Evolutionary conservation across 2,797 vertebrate species (phyloP).

Genomic region (Cyclopterus lumpus): DNA sequence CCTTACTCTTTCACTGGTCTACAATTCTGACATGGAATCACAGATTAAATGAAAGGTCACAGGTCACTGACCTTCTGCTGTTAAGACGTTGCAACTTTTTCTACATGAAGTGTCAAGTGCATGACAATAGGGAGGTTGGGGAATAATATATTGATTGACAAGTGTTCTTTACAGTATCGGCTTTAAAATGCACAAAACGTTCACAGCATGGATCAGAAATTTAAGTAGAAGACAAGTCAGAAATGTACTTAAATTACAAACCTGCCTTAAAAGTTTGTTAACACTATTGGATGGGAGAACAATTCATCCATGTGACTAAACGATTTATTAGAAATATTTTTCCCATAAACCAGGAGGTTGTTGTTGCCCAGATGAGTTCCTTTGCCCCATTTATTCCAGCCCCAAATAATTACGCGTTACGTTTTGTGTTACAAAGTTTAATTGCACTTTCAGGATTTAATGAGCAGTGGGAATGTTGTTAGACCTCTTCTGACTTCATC

Average conservation of each 20-base stretch:
- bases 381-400: background rate
- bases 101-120: background rate
- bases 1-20: background rate
- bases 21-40: background rate
- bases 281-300: background rate
- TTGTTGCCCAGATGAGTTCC: too few relatives aligned
- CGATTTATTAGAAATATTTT: background rate
- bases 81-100: background rate
- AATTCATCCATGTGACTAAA: background rate
- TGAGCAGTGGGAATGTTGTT: background rate
- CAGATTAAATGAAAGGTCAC: conserved; percentile 2
- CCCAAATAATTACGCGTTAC: background rate
- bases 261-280: background rate
- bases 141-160: background rate
- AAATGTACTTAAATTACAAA: background rate
- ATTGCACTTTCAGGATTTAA: background rate
- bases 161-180: background rate
- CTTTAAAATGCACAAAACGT: background rate
- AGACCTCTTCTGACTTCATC: background rate
- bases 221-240: too few relatives aligned
- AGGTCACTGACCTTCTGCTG: conserved; percentile 1
- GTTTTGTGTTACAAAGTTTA: background rate
- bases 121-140: background rate
- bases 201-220: background rate
- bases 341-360: background rate